Percentiles rank a stretch among this genome's conserved stretches.
phyloP scores from a whole-genome alignment of 2,113 vertebrate genomes.

The Catharus minimus region DNA sequence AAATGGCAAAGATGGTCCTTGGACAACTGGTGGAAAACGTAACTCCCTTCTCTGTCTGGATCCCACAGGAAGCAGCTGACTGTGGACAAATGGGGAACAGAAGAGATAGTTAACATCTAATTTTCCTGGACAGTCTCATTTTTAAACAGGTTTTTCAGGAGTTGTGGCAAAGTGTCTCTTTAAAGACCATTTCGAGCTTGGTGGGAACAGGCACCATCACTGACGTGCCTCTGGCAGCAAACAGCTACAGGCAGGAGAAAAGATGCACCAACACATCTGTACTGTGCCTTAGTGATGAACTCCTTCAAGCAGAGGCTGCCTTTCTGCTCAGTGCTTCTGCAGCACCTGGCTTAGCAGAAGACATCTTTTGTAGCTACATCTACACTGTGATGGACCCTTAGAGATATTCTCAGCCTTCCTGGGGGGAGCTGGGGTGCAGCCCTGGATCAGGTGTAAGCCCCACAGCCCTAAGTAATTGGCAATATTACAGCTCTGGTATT shows the following conservation, averaged over 20 bases:
- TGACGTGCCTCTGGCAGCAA: neutral
- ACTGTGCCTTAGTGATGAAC: neutral
- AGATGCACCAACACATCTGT: neutral
- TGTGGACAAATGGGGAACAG: neutral
- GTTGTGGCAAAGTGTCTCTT: neutral
- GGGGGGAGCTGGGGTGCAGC: rapidly evolving
- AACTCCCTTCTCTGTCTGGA: neutral
- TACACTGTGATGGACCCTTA: neutral
- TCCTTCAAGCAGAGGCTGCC: neutral
- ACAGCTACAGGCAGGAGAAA: neutral
- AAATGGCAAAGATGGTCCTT: neutral
- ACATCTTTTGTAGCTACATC: neutral
- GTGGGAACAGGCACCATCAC: neutral
- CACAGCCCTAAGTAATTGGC: neutral
- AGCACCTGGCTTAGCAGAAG: neutral
- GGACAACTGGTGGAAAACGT: neutral
- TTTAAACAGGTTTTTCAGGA: neutral
- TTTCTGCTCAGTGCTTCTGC: neutral
- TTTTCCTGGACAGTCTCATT: neutral
- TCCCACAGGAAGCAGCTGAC: neutral
- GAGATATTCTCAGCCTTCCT: neutral
- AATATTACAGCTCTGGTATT: neutral
- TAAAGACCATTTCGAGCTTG: neutral
- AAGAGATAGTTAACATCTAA: neutral
- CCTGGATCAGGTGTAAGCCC: neutral